These are phyloP conservation scores for Willowsia nigromaculata DNA, from an alignment of 2,888 invertebrate genomes.

Conservation along the genomic window DNA sequence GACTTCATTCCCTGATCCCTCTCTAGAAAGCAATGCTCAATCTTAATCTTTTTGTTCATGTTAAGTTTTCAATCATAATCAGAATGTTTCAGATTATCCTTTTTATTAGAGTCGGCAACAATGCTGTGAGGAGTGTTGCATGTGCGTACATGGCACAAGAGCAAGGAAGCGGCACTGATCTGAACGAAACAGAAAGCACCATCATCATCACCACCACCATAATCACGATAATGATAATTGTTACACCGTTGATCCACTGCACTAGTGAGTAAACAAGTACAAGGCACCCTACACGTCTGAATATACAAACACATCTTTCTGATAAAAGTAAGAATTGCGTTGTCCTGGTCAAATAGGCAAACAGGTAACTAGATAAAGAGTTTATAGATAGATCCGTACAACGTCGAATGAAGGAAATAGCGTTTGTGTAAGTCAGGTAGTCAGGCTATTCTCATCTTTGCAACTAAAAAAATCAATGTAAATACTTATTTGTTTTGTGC, in stretches of 20 bases:
- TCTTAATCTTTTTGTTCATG: neutral
- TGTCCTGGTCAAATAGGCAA: slow-evolving; percentile 54
- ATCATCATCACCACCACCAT: neutral
- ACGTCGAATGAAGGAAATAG: neutral
- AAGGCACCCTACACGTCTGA: neutral
- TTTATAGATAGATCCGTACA: neutral
- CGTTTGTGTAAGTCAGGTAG: slow-evolving; percentile 30
- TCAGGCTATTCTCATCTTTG: neutral
- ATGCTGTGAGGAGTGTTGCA: neutral
- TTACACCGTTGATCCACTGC: slow-evolving; percentile 40
- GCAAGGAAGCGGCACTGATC: slow-evolving; percentile 56
- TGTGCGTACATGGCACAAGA: neutral
- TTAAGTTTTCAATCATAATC: slow-evolving; percentile 13
- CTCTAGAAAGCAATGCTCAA: neutral
- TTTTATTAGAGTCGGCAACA: neutral
- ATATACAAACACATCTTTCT: neutral
- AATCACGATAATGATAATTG: slow-evolving; percentile 15
- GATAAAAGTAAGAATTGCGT: slow-evolving; percentile 14
- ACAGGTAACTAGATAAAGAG: slow-evolving; percentile 20
- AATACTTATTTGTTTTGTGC: neutral
- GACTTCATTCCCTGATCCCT: neutral
- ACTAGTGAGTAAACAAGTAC: slow-evolving; percentile 23
- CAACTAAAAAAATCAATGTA: no score
- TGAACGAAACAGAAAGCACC: slow-evolving; percentile 7
- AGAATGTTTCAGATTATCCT: slow-evolving; percentile 19